Conservation (phyloP, 2,888 invertebrate species). For the Micropterix aruncella region DNA sequence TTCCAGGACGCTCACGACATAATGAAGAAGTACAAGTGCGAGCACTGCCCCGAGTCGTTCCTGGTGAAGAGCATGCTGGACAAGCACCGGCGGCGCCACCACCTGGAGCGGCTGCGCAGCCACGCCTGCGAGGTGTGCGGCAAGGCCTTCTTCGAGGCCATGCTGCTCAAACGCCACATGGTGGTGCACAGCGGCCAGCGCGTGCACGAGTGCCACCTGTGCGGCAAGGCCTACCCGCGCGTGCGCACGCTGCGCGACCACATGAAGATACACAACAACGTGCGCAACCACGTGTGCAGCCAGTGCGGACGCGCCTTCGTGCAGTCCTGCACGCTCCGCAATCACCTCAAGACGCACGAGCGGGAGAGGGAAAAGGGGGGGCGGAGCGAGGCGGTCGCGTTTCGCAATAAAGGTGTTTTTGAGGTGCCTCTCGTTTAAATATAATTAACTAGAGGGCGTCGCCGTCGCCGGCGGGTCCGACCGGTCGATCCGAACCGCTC, state of each 20-base stretch:
- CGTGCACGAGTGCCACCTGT: conserved; percentile 24
- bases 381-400: too few species aligned
- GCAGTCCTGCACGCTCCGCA: conserved; percentile 29
- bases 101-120: conserved; percentile 12
- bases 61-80: background rate
- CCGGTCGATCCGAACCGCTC: too few species aligned
- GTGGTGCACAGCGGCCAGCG: conserved; percentile 19
- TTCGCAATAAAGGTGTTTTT: too few species aligned
- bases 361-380: too few species aligned
- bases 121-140: conserved; percentile 19
- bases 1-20: background rate
- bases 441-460: too few species aligned
- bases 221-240: conserved; percentile 35
- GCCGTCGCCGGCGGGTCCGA: too few species aligned
- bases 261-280: conserved; percentile 23
- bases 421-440: too few species aligned
- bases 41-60: background rate
- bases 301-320: conserved; percentile 32
- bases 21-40: background rate
- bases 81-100: background rate
- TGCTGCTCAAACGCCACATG: conserved; percentile 24
- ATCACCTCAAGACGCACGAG: conserved; percentile 28
- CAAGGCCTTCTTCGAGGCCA: conserved; percentile 22
- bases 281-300: conserved; percentile 27
- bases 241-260: conserved; percentile 31